Percentiles rank a stretch among this genome's conserved stretches.
These are phyloP conservation scores for Leptoclinus maculatus DNA, from an alignment of 2,797 vertebrate species.

Conservation along the genomic window DNA sequence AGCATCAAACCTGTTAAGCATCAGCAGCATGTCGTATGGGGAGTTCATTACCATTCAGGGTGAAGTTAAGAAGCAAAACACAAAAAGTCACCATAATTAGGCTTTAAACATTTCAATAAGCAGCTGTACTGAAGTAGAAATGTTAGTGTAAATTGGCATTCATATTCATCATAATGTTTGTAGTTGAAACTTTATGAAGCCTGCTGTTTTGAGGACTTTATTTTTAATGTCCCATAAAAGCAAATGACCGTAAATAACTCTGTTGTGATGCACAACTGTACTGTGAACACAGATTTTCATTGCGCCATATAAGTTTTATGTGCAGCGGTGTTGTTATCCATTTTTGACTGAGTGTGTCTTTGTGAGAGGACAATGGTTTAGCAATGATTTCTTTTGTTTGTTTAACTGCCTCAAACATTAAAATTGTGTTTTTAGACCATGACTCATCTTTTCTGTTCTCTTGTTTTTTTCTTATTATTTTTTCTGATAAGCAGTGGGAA, in stretches of 20 bases:
- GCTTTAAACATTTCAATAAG: neutral
- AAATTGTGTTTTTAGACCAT: slow-evolving; percentile 31
- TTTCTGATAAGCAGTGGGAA: slow-evolving; percentile 20
- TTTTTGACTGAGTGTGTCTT: slow-evolving; percentile 3
- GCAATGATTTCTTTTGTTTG: slow-evolving; percentile 23
- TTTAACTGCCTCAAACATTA: slow-evolving; percentile 35
- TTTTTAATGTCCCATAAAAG: slow-evolving; percentile 11
- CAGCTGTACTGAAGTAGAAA: slow-evolving; percentile 5
- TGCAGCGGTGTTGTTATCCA: neutral
- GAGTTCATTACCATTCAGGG: slow-evolving; percentile 15
- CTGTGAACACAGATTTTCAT: slow-evolving; percentile 6
- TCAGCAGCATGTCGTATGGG: neutral
- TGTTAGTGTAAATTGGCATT: neutral
- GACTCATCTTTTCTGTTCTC: slow-evolving; percentile 37
- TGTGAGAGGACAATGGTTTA: slow-evolving; percentile 6
- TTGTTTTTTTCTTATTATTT: neutral
- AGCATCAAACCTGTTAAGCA: neutral
- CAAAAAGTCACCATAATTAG: neutral
- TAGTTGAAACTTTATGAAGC: slow-evolving; percentile 3
- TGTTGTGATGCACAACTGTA: neutral
- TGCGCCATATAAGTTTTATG: neutral
- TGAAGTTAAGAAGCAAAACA: slow-evolving; percentile 7
- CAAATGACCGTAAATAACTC: slow-evolving; percentile 10
- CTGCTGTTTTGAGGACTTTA: slow-evolving; percentile 6
- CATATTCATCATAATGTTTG: slow-evolving; percentile 10